Base-by-base conservation (phyloP, 2,113 vertebrate species). In the Nerophis lumbriciformis region DNA sequence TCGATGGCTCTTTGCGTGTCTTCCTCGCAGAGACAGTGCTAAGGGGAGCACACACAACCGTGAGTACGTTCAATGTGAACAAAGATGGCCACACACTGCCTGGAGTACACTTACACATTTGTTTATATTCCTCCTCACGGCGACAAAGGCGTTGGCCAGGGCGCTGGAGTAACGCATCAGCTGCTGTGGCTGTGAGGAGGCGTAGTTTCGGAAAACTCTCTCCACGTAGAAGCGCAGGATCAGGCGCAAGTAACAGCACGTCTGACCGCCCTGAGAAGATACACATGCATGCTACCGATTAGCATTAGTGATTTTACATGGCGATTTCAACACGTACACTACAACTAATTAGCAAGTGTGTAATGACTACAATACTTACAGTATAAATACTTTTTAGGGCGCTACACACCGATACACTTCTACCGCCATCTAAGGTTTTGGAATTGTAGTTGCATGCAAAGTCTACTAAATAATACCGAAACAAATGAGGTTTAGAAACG, bases 221-320 rank as follows among this genome's bases (percentile, higher is more conserved):
- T 94, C 91, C 69, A 95, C 53, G 0, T 96, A 98, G 89, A 98
- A 96, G 6, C 76, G 83, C 62, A 96, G 85, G 72, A 98, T 72
- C 3, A 89, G 90, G 1, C 66, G 89, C 51, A 93, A 55, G 69
- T 97, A 80, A 11, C 96, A 98, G 80, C 95, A 98, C 0, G 78
- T 89, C 5, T 96, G 93, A 74, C 73, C 71, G 0, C 75, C 76
- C 94, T 95, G 71, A 48, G 0, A 0, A 48, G 64, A 15, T 53
- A 65, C 48, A 66, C 37, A 37, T 47, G 35, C 19, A 28, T 5
- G 28, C 28, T 28, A 28, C 28, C 28, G 28, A 28, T 28, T 28
- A 28, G 28, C 28, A 28, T 28, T 28, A 28, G 28, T 4, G 28
- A 28, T 28, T 28, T 28, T 28, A 28, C 28, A 4, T 28, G 28